Conservation (phyloP, 1,140 invertebrate species). For the Tetramorium parvispinum region DNA sequence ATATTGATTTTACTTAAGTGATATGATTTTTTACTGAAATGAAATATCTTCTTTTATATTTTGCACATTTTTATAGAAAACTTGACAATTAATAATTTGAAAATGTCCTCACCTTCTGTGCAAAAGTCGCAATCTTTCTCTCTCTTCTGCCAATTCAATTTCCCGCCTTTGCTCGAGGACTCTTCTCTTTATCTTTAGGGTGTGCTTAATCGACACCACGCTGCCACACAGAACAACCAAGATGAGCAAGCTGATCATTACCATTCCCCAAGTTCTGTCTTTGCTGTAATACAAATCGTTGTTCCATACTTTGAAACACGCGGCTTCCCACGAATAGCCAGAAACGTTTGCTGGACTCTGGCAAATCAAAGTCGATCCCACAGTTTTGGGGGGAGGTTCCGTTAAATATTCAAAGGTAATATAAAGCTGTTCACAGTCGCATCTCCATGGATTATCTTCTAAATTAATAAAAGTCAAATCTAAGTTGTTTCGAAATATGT, state of each 20-base stretch:
- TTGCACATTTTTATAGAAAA: neutral
- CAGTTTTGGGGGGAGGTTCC: constrained; percentile 86
- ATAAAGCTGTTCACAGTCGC: constrained; percentile 88
- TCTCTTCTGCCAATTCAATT: constrained; percentile 85
- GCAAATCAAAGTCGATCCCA: constrained; percentile 84
- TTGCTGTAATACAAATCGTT: constrained; percentile 76
- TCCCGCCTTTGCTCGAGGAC: constrained; percentile 82
- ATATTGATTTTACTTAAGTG: neutral
- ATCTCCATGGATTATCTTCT: constrained; percentile 91
- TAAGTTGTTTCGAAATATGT: constrained; percentile 87
- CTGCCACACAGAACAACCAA: constrained; percentile 86
- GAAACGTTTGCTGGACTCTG: constrained; percentile 87
- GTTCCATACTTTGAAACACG: constrained; percentile 88
- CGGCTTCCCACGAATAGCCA: constrained; percentile 88
- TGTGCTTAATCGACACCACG: constrained; percentile 84
- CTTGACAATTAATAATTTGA: neutral
- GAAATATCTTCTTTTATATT: constrained; percentile 5
- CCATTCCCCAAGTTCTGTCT: constrained; percentile 88
- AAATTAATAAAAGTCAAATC: constrained; percentile 87
- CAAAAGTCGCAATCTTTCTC: constrained; percentile 87
- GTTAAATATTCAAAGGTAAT: constrained; percentile 88
- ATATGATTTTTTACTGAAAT: too few species aligned
- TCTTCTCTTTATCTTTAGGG: constrained; percentile 86
- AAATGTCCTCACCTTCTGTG: constrained; percentile 85
- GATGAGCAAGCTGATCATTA: constrained; percentile 79